Conservation (phyloP, 2,797 vertebrate genomes). For the Manis pentadactyla region DNA sequence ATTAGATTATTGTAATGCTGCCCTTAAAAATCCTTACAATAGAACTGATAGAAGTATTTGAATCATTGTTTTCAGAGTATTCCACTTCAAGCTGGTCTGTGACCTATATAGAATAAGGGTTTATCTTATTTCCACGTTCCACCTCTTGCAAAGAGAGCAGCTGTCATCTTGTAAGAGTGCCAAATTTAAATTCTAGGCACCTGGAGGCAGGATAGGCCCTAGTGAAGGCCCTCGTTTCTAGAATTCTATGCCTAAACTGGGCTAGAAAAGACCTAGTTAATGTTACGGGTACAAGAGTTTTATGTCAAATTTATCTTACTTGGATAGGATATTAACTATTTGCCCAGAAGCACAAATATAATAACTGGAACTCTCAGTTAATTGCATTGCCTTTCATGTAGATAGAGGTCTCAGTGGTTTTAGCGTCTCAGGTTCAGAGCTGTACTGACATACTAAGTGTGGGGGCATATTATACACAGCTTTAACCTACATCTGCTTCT, state of each 20-base stretch:
- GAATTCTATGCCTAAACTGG: background rate
- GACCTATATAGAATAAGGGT: slow-evolving; percentile 32
- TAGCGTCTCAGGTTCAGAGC: background rate
- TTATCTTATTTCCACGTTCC: slow-evolving; percentile 30
- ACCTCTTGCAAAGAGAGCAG: slow-evolving; percentile 55
- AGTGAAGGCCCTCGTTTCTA: background rate
- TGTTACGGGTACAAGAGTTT: background rate
- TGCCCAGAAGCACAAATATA: background rate
- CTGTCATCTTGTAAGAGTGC: slow-evolving; percentile 38
- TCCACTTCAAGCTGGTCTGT: slow-evolving; percentile 53
- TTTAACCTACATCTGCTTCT: background rate
- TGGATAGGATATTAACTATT: slow-evolving; percentile 35
- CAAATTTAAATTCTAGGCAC: slow-evolving; percentile 30
- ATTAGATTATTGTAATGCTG: slow-evolving; percentile 58
- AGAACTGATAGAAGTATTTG: background rate
- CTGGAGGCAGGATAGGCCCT: background rate
- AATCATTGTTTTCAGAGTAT: slow-evolving; percentile 40
- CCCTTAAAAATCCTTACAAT: slow-evolving; percentile 58
- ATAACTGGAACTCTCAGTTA: background rate
- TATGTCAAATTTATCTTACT: background rate
- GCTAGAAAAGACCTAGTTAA: slow-evolving; percentile 22
- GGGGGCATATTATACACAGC: background rate
- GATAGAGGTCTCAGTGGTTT: background rate
- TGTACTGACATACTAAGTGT: background rate
- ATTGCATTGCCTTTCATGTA: background rate